Conservation (phyloP, 1,140 invertebrate species). For the Diabrotica virgifera region DNA sequence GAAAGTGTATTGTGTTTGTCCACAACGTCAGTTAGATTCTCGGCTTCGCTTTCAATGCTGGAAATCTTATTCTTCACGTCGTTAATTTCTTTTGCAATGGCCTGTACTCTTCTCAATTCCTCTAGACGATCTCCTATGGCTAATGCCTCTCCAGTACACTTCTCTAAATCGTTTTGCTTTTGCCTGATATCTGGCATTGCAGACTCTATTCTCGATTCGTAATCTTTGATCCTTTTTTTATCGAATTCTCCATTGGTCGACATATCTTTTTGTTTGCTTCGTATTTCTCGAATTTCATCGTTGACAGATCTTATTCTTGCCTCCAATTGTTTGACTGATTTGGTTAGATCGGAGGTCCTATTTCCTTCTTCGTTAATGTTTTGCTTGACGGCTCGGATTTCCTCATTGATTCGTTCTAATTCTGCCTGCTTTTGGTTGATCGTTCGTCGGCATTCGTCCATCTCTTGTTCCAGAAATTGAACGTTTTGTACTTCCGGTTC, state of each 20-base stretch:
- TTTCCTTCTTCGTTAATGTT: constrained; percentile 38
- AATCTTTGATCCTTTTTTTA: constrained; percentile 32
- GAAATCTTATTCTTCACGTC: constrained; percentile 28
- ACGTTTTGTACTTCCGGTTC: constrained; percentile 50
- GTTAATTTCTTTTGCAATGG: constrained; percentile 32
- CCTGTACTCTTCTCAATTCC: constrained; percentile 24
- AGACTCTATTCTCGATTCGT: constrained; percentile 26
- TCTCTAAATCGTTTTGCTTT: constrained; percentile 28
- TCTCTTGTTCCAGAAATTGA: constrained; percentile 44
- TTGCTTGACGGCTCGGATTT: constrained; percentile 39
- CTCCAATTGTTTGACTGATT: constrained; percentile 42
- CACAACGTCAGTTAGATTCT: constrained; percentile 26
- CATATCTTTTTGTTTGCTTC: constrained; percentile 39
- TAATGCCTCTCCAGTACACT: constrained; percentile 28
- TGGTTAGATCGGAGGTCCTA: constrained; percentile 43
- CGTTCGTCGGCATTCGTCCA: constrained; percentile 44
- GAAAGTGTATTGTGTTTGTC: constrained; percentile 27
- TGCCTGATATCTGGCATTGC: constrained; percentile 18
- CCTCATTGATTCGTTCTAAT: constrained; percentile 38
- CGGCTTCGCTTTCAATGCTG: constrained; percentile 29
- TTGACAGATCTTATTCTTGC: constrained; percentile 45
- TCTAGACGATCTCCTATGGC: constrained; percentile 28
- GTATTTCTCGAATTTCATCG: constrained; percentile 45
- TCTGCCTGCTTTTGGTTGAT: constrained; percentile 34
- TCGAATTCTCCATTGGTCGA: constrained; percentile 33